These are phyloP conservation scores for Epistrophe eligans DNA, from an alignment of 2,888 invertebrate genomes.

Conservation along the genomic window DNA sequence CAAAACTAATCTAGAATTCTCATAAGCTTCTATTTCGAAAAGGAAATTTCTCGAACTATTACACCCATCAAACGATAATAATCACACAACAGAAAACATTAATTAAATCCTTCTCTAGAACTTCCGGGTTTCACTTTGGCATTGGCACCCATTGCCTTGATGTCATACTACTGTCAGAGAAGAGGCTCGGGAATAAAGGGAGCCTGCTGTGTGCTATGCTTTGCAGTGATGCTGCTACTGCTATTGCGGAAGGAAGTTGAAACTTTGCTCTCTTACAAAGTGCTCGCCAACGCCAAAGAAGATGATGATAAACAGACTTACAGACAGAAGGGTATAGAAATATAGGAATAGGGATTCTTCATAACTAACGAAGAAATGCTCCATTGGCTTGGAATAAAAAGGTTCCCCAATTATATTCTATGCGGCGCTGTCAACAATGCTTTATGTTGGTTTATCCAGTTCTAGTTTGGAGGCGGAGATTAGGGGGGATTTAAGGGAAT, in stretches of 20 bases:
- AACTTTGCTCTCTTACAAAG: conserved; percentile 45
- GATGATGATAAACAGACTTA: conserved; percentile 15
- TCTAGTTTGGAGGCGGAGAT: not conserved
- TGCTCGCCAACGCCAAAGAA: conserved; percentile 9
- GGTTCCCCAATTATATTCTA: conserved; percentile 59
- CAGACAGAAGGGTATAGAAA: not conserved
- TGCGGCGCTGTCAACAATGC: conserved; percentile 55
- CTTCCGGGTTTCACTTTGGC: conserved; percentile 57
- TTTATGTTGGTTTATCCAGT: conserved; percentile 31
- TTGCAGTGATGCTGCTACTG: conserved; percentile 14
- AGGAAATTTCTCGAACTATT: conserved; percentile 33
- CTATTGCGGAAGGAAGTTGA: conserved; percentile 59
- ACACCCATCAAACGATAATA: conserved; percentile 53
- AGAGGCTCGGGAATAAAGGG: conserved; percentile 30
- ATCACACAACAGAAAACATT: conserved; percentile 55
- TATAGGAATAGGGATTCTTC: conserved; percentile 21
- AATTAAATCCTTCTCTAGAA: conserved; percentile 64
- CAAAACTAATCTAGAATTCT: conserved; percentile 8
- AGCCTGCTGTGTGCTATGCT: conserved; percentile 15
- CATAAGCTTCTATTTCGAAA: conserved; percentile 2
- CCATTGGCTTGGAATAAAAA: conserved; percentile 50
- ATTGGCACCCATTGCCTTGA: conserved; percentile 35
- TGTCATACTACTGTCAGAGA: conserved; percentile 38
- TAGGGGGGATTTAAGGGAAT: not conserved
- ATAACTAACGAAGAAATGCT: conserved; percentile 61